These are phyloP conservation scores for Galemys pyrenaicus DNA, from an alignment of 2,113 vertebrate species.

Conservation along the genomic window DNA sequence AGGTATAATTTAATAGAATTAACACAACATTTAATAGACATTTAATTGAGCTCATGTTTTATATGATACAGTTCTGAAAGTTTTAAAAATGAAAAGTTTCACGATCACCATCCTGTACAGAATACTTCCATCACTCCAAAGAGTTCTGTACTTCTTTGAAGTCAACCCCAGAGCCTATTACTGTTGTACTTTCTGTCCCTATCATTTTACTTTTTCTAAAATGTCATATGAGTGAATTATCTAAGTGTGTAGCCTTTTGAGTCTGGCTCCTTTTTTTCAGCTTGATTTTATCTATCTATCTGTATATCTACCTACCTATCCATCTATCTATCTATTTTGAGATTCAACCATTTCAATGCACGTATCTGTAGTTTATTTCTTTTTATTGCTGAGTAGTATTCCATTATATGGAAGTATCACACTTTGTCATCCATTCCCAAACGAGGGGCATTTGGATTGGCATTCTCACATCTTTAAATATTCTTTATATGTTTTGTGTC, in stretches of 20 bases:
- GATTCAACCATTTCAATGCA: background rate
- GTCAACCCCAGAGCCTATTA: background rate
- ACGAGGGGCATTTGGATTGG: background rate
- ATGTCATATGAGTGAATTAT: background rate
- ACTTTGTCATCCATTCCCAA: conserved; percentile 2
- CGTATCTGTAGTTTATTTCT: background rate
- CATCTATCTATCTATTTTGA: background rate
- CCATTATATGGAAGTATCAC: background rate
- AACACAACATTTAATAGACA: too few species aligned
- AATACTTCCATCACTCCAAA: background rate
- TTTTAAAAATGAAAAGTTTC: background rate
- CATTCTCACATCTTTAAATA: background rate
- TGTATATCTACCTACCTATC: too few species aligned
- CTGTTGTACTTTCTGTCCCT: background rate
- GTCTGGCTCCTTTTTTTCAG: background rate
- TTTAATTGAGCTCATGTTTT: background rate
- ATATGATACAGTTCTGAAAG: background rate
- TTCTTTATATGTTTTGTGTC: background rate
- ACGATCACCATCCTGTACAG: too few species aligned
- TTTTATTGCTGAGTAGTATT: background rate
- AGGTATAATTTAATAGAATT: background rate
- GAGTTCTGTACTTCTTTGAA: background rate
- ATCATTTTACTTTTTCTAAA: background rate
- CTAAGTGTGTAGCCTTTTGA: background rate
- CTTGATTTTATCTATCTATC: background rate